Conservation (phyloP, 2,888 invertebrate species). For the Neoaliturus tenellus region DNA sequence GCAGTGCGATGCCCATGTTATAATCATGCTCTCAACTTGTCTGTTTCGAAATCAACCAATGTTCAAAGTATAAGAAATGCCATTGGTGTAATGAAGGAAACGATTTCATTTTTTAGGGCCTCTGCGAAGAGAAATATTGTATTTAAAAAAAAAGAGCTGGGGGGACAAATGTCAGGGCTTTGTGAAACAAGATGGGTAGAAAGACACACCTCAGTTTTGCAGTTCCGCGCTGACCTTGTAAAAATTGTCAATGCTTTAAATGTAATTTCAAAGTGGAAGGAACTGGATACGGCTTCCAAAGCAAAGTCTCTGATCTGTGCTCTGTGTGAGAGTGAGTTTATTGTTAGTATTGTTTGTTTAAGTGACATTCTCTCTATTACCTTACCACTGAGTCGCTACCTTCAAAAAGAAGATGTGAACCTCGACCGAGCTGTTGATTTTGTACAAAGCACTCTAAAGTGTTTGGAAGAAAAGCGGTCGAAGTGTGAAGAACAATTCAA, state of each 20-base stretch:
- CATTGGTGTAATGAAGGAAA: conserved; percentile 58
- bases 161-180: conserved; percentile 50
- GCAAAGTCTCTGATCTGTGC: conserved; percentile 35
- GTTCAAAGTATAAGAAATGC: conserved; percentile 59
- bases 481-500: not conserved
- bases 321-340: conserved; percentile 20
- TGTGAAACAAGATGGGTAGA: conserved; percentile 64
- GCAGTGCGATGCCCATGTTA: conserved; percentile 58
- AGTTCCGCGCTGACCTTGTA: conserved; percentile 44
- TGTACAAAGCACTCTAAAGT: not conserved
- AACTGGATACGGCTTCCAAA: conserved; percentile 18
- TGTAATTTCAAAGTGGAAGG: conserved; percentile 51
- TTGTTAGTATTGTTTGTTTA: conserved; percentile 21
- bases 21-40: conserved; percentile 60
- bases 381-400: not conserved
- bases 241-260: conserved; percentile 55
- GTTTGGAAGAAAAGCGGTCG: not conserved
- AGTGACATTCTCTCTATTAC: not conserved
- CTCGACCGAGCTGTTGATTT: not conserved
- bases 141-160: conserved; percentile 49
- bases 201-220: conserved; percentile 56
- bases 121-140: conserved; percentile 58
- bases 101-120: conserved; percentile 58
- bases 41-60: conserved; percentile 58
- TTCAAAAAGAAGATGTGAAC: not conserved